Evolutionary conservation across 1,140 invertebrate genomes (phyloP), one percentile per base, ranked within the genome.

Genomic region (Lordiphosa clarofinis): DNA sequence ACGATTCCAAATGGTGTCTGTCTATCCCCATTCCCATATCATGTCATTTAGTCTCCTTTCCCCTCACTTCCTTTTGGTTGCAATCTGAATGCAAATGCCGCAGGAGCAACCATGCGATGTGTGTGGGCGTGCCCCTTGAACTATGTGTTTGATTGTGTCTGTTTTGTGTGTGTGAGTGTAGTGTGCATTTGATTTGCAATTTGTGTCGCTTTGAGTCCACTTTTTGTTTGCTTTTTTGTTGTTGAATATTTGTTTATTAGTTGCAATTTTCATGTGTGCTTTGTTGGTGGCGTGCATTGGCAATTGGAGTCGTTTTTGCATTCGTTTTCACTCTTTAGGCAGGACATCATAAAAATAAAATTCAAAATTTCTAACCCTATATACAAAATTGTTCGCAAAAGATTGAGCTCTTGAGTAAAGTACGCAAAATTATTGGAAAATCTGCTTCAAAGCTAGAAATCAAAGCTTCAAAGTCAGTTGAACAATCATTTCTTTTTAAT

Each of bases 231-330:
- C 31, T 9, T 63, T 43, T 55, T 11, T 40, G 37, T 24, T 11
- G 28, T 43, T 50, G 48, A 37, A 62, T 74, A 67, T 82, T 76
- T 82, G 67, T 82, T 82, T 69, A 75, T 84, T 72, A 76, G 76
- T 81, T 81, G 75, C 75, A 81, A 79, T 79, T 81, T 79, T 74
- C 61, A 61, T 67, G 75, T 66, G 10, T n/a, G 42, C 2, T 11
- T 12, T 46, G 15, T 12, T 40, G 28, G 12, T 15, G 62, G 33
- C 19, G 12, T 35, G 15, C 21, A 33, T 44, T 33, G n/a, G 33
- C 13, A 15, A 37, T 37, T 28, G 4, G 10, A 35, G n/a, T n/a
- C 15, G 7, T 31, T 11, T 31, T 11, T 46, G 9, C 21, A 31
- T 28, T 46, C 19, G 8, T 12, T 31, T 6, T 31, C 28, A 8